Evolutionary conservation across 2,797 vertebrate genomes (phyloP), one percentile per base, ranked within the genome.

Genomic region (Pipistrellus nathusii): DNA sequence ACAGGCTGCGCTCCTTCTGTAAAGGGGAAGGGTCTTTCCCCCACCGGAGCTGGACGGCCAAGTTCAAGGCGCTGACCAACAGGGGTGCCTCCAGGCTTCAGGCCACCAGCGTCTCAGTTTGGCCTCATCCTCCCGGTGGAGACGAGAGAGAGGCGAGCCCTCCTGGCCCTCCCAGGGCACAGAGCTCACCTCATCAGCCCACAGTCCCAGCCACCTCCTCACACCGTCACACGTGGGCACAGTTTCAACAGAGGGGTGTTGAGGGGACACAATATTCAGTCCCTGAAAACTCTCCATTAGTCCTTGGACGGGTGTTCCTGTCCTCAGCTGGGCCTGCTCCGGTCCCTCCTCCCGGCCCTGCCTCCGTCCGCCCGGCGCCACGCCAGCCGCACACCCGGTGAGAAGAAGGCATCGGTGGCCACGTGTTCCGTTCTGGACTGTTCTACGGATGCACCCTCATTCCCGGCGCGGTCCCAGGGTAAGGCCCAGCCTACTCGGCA

Each of bases 11-110:
- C 21, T 41, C 10, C n/a, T 82, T 62, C 20, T 0, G 12, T 8
- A 38, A 21, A 15, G 0, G 35, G 21, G 27, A 4, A 15, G 0
- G 3, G 5, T 41, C 46, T 38, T 38, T 48, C 15, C 10, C 0
- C 4, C 23, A 13, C 78, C 2, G 32, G 41, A 35, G 53, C 17
- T 32, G 53, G 25, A 23, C 0, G 55, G 18, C 66, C 46, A 35
- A 17, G 66, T 6, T 2, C 8, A 12, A 53, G 44, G 53, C 1
- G 3, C 44, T 20, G 8, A 3, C 9, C 9, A 1, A 8, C 5
- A 0, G 62, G 27, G 20, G 35, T 46, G 1, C 27, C 35, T 32
- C 84, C 2, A 6, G 27, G 51, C 18, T 3, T 21, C 41, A 41
- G 83, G 9, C 20, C 72, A 30, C 8, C 1, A 3, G 3, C 6